Base-by-base conservation (phyloP, 2,113 vertebrate species). In the Centropristis striata region DNA sequence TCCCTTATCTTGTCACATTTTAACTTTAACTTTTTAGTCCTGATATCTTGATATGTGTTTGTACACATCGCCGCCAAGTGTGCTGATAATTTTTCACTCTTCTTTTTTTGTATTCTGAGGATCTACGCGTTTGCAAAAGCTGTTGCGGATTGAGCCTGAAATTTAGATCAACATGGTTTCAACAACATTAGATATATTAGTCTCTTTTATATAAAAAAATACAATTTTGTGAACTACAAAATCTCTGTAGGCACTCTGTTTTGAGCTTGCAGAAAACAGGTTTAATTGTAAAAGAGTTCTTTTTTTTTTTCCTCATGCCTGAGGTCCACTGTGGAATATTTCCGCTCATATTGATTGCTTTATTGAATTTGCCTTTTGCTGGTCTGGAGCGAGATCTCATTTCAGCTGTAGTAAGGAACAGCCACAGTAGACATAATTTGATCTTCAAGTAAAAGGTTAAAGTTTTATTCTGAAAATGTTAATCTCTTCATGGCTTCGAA, bases 301-400 rank as follows among this genome's bases (percentile, higher is more conserved):
- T 66, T 70, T 70, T 23, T 64, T n/a, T n/a, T n/a, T n/a, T n/a
- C 47, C 63, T 71, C 1, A 50, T 39, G 55, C 53, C 46, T 58
- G 54, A 74, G 57, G 14, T 86, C 70, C 54, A 64, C 28, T 54
- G 41, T 84, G 36, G 41, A 64, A 84, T 81, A 81, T 78, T 77
- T 88, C 39, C 25, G 32, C 60, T 73, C 10, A 2, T 84, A 92
- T 92, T 64, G 83, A 92, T 90, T 86, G 21, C 63, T 73, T 81
- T 84, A 86, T 90, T 86, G 83, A 88, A 75, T 90, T 90, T 84
- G 37, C 72, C 60, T 68, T 58, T 55, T 2, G 23, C 71, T 39
- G 25, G 75, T 82, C 71, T 85, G 68, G 49, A 80, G 64, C 36
- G 58, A 80, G 16, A 72, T 89, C 71, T 80, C 1, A 68, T 89